Evolutionary conservation across 2,888 invertebrate genomes (phyloP).

Genomic region (Acanthococcus lagerstroemiae): DNA sequence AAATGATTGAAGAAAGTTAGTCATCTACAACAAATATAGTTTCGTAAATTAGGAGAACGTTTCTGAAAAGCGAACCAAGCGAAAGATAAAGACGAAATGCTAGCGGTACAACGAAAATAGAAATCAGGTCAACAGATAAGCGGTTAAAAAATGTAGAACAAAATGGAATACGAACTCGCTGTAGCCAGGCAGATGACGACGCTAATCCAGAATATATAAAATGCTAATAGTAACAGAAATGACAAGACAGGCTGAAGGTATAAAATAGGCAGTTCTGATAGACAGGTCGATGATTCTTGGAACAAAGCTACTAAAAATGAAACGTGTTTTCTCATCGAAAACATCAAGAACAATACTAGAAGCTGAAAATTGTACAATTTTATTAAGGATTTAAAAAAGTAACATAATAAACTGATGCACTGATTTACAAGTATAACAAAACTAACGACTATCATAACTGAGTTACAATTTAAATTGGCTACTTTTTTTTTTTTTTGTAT

Average conservation of each 20-base stretch:
- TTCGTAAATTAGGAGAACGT: too few relatives aligned
- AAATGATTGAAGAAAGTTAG: neutral
- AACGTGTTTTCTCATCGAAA: constrained; percentile 68
- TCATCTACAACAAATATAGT: neutral
- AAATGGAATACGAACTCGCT: constrained; percentile 53
- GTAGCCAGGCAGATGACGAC: constrained; percentile 79
- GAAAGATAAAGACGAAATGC: too few relatives aligned
- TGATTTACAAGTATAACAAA: neutral
- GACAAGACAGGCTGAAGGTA: constrained; percentile 77
- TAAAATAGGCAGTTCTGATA: constrained; percentile 71
- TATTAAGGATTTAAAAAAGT: constrained; percentile 21
- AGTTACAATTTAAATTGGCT: too few relatives aligned
- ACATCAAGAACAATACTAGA: constrained; percentile 60
- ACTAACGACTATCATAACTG: neutral
- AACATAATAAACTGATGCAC: constrained; percentile 15
- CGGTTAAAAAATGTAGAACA: too few relatives aligned
- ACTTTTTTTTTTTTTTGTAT: too few relatives aligned
- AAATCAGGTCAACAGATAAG: too few relatives aligned
- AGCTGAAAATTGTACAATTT: constrained; percentile 45
- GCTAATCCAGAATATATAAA: constrained; percentile 76
- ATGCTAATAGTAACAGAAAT: constrained; percentile 62
- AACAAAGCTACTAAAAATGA: constrained; percentile 74
- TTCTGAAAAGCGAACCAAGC: too few relatives aligned
- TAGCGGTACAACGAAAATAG: too few relatives aligned
- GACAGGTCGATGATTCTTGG: constrained; percentile 78